Base-by-base conservation (phyloP, 2,888 invertebrate species). In the Brenthis ino region DNA sequence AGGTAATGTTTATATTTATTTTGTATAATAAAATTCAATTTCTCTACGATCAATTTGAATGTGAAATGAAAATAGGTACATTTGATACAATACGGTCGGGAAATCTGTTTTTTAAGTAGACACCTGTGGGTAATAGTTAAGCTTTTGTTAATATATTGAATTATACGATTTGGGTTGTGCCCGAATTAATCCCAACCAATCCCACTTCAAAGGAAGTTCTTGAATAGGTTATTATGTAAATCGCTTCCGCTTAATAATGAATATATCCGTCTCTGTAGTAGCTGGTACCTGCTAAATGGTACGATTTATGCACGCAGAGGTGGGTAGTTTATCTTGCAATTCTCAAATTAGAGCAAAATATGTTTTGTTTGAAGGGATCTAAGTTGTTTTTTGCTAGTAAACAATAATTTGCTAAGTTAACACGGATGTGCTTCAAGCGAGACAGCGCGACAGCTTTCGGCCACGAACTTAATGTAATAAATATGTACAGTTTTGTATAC, bases 151-250 rank as follows among this genome's bases (percentile, higher is more conserved):
- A 58, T 64, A 51, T 24, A 71, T 64, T 56, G 14, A 67, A 71
- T 61, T 65, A 57, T 61, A 58, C 48, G 33, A 66, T 60, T 68
- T 64, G 47, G 33, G 12, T 64, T 56, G 56, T 66, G 68, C 51
- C 63, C 50, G 65, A 33, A 71, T 66, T 63, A 69, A 69, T 64
- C 63, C 43, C 48, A 65, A 51, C 50, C 63, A 69, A 63, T 57
- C 57, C 61, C 56, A 67, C 53, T 64, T 51, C 57, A 64, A 69
- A 75, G 77, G 75, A 76, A 76, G 74, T 74, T 74, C 71, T 75
- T 77, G 75, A 80, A 77, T 78, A 72, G 81, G 80, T 79, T 84
- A 85, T 85, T 83, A 86, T 82, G 82, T 82, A 83, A 85, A 84
- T 79, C 78, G 77, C 78, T 78, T 75, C 78, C 76, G 76, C 74